phyloP scores from a whole-genome alignment of 2,888 invertebrate genomes.

The Clanis bilineata region DNA sequence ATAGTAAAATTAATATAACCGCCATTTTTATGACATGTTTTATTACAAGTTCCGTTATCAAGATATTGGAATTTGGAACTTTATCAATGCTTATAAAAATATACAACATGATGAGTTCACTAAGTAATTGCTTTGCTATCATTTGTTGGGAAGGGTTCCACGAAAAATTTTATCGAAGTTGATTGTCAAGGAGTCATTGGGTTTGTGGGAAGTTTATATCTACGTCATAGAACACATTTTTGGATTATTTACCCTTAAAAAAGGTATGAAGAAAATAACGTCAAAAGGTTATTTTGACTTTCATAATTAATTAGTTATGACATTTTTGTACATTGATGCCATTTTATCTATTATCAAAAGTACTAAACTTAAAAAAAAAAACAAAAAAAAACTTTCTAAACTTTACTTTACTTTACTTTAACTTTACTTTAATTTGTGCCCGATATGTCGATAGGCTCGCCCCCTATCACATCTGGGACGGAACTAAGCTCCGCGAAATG shows the following conservation, averaged over 20 bases:
- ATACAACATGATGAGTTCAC: not conserved
- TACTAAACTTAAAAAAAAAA: too few species aligned
- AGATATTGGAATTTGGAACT: not conserved
- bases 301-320: too few species aligned
- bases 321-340: too few species aligned
- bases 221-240: not conserved
- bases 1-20: not conserved
- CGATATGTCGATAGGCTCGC: too few species aligned
- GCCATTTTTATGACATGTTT: not conserved
- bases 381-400: too few species aligned
- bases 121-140: not conserved
- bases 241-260: not conserved
- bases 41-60: not conserved
- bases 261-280: too few species aligned
- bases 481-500: too few species aligned
- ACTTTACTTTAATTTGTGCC: too few species aligned
- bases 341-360: too few species aligned
- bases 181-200: not conserved
- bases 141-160: not conserved
- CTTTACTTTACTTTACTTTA: too few species aligned
- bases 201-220: not conserved
- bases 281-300: too few species aligned
- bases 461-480: too few species aligned
- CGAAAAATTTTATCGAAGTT: not conserved
- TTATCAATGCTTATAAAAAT: conserved; percentile 16